Evolutionary conservation across 2,888 invertebrate genomes (phyloP).

Genomic region (Cheilosia impressa): DNA sequence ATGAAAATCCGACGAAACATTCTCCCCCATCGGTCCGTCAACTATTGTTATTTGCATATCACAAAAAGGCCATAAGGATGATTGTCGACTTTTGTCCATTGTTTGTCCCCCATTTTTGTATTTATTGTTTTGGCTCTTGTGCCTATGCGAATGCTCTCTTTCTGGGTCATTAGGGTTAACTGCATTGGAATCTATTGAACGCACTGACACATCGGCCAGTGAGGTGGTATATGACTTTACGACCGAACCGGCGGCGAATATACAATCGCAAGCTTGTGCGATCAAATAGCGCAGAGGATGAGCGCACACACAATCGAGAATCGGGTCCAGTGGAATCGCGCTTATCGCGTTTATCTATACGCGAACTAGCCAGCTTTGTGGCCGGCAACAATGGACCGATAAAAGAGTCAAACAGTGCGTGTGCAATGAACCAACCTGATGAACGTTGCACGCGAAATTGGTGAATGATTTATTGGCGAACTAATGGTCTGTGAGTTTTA

Average conservation of each 20-base stretch:
- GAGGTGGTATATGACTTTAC: conserved; percentile 17
- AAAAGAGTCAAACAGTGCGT: conserved; percentile 61
- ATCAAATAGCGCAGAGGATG: conserved; percentile 26
- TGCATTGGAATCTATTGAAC: conserved; percentile 65
- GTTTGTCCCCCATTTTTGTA: conserved; percentile 14
- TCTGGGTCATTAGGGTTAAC: conserved; percentile 73
- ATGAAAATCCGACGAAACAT: no score
- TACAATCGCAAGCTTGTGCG: conserved; percentile 41
- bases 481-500: conserved; percentile 58
- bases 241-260: conserved; percentile 24
- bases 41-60: conserved; percentile 16
- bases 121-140: conserved; percentile 7
- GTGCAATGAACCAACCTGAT: conserved; percentile 64
- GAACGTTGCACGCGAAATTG: conserved; percentile 64
- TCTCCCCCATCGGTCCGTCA: conserved; percentile 1
- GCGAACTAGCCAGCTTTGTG: conserved; percentile 29
- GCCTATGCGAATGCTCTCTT: conserved; percentile 39
- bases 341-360: conserved; percentile 57
- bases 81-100: conserved; percentile 50
- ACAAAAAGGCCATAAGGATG: conserved; percentile 61
- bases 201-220: conserved; percentile 55
- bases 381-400: conserved; percentile 62
- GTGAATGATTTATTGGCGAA: conserved; percentile 63
- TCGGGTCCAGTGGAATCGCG: conserved; percentile 28
- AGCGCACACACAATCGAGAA: conserved; percentile 27